Percentiles rank a stretch among this genome's conserved stretches.
phyloP scores from a whole-genome alignment of 2,888 invertebrate species.

The Drosophila ustulata region DNA sequence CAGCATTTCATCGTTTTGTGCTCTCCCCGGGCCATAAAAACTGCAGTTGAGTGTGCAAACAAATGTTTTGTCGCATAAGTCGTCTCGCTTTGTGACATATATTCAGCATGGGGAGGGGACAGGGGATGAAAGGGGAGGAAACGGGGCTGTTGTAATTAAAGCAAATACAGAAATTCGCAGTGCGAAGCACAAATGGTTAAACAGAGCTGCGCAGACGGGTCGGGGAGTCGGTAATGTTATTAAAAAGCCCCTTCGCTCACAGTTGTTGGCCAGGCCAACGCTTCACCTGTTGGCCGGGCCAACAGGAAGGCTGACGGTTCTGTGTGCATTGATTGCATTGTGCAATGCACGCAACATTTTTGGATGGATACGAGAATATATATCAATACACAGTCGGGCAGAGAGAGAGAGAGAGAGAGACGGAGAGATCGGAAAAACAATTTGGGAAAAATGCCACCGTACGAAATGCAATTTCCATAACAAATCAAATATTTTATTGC shows the following conservation, averaged over 20 bases:
- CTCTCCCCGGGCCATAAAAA: not conserved
- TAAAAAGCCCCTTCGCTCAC: constrained; percentile 26
- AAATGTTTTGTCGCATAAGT: not conserved
- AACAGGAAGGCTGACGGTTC: constrained; percentile 5
- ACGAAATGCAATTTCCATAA: constrained; percentile 74
- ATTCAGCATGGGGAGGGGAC: not conserved
- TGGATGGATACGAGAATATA: constrained; percentile 14
- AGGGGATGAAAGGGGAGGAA: constrained; percentile 4
- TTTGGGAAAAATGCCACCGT: constrained; percentile 36
- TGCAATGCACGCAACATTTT: constrained; percentile 34
- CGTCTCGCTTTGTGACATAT: not conserved
- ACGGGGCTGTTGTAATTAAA: constrained; percentile 26
- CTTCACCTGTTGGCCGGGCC: not conserved
- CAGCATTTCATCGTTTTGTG: too few species aligned
- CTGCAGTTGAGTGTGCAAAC: constrained; percentile 10
- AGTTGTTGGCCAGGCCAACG: not conserved
- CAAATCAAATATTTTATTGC: constrained; percentile 79
- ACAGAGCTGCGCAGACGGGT: constrained; percentile 18
- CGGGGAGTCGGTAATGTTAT: constrained; percentile 39
- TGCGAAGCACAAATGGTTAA: constrained; percentile 46
- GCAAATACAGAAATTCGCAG: constrained; percentile 38
- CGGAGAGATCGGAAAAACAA: constrained; percentile 33
- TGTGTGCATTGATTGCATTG: constrained; percentile 48
- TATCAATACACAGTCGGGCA: not conserved
- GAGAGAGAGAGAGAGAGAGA: not conserved